Evolutionary conservation across 1,140 invertebrate genomes (phyloP).

Genomic region (Drosophila erecta): DNA sequence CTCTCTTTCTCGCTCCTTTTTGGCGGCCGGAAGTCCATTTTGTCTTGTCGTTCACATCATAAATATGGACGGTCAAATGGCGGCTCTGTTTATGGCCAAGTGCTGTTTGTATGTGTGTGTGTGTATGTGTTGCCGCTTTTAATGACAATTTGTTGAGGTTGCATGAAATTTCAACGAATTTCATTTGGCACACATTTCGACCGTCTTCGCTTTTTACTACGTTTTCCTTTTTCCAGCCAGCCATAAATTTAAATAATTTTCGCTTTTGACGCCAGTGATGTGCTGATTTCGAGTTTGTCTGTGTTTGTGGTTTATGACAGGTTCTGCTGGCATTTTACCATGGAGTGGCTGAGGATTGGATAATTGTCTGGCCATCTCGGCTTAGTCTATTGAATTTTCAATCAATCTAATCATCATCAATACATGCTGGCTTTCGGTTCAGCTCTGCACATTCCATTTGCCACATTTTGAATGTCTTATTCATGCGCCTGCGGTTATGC

Average conservation of each 20-base stretch:
- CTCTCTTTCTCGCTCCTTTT: neutral
- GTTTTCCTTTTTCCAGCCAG: conserved; percentile 12
- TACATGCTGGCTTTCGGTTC: neutral
- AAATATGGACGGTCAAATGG: conserved; percentile 74
- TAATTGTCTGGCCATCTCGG: conserved; percentile 19
- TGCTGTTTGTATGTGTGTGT: conserved; percentile 17
- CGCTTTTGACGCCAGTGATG: conserved; percentile 48
- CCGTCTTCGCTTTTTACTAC: conserved; percentile 18
- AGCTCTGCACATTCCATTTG: conserved; percentile 1
- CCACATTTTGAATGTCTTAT: conserved; percentile 44
- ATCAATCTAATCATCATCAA: conserved; percentile 44
- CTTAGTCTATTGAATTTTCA: conserved; percentile 32
- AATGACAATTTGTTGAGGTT: conserved; percentile 80
- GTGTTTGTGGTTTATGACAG: conserved; percentile 37
- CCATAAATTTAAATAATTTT: conserved; percentile 79
- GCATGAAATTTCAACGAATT: conserved; percentile 74
- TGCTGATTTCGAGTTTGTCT: conserved; percentile 14
- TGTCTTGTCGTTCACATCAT: conserved; percentile 83
- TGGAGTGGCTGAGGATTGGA: conserved; percentile 8
- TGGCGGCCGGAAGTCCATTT: conserved; percentile 73
- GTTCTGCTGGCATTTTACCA: conserved; percentile 19
- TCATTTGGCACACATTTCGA: conserved; percentile 67
- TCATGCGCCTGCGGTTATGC: conserved; percentile 24
- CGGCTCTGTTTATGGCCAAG: conserved; percentile 70
- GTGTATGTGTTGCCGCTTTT: conserved; percentile 60